Conservation (phyloP, 2,113 vertebrate species). For the Pterophyllum scalare region DNA sequence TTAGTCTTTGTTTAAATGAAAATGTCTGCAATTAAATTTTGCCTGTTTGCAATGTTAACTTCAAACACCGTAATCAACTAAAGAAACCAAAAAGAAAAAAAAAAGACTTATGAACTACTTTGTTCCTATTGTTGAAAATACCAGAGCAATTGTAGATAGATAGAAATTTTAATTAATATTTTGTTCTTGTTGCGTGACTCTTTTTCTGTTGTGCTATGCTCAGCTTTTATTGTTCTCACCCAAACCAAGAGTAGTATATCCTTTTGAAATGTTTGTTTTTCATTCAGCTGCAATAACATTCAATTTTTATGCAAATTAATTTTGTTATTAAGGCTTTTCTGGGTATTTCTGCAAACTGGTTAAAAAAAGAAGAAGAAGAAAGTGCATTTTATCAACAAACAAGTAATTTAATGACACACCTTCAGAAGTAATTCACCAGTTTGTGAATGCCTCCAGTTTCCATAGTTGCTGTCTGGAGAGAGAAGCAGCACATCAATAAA, state of each 20-base stretch:
- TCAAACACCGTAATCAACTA: conserved; percentile 58
- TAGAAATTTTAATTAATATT: conserved; percentile 52
- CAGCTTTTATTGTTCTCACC: conserved; percentile 32
- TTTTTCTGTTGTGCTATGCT: conserved; percentile 31
- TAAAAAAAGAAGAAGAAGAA: conserved; percentile 27
- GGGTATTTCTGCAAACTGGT: neutral
- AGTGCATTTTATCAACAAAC: conserved; percentile 40
- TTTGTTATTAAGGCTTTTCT: conserved; percentile 40
- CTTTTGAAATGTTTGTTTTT: conserved; percentile 59
- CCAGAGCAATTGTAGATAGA: conserved; percentile 17
- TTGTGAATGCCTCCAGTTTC: conserved; percentile 21
- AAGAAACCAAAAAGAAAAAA: conserved; percentile 38
- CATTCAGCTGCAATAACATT: conserved; percentile 10
- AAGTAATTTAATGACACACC: conserved; percentile 33
- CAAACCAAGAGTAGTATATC: conserved; percentile 13
- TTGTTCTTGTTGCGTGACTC: conserved; percentile 29
- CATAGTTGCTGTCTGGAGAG: conserved; percentile 15
- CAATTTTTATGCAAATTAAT: conserved; percentile 56
- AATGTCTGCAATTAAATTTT: conserved; percentile 31
- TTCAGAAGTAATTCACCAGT: conserved; percentile 28
- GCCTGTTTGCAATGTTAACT: conserved; percentile 39
- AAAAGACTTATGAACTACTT: conserved; percentile 12
- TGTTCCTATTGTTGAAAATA: conserved; percentile 41
- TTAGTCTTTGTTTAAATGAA: conserved; percentile 41
- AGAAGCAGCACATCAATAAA: conserved; percentile 41